These are phyloP conservation scores for Barnardius zonarius DNA, from an alignment of 2,113 vertebrate species.

Conservation along the genomic window DNA sequence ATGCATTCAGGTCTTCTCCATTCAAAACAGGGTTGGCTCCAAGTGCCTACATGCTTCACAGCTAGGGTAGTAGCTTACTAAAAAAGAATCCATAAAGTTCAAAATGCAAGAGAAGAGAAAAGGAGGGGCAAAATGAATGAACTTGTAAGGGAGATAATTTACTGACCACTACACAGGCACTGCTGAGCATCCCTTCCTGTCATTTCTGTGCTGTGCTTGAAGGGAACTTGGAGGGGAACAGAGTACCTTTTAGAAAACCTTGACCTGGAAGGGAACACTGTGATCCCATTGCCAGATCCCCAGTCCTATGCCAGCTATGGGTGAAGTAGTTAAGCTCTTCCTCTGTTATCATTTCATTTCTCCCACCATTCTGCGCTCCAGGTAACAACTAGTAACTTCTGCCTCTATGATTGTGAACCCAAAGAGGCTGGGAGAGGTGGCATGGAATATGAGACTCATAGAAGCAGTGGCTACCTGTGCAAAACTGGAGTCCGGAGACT, in stretches of 20 bases:
- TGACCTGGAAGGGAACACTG: background rate
- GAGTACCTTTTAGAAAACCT: background rate
- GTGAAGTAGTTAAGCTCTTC: background rate
- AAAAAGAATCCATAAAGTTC: background rate
- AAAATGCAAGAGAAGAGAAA: background rate
- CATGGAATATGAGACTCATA: background rate
- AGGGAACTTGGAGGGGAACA: background rate
- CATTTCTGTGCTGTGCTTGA: background rate
- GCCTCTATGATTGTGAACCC: background rate
- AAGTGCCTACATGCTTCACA: background rate
- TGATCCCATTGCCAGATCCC: background rate
- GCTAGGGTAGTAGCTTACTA: background rate
- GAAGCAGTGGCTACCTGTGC: background rate
- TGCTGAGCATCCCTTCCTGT: background rate
- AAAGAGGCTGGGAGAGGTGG: background rate
- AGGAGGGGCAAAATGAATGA: background rate
- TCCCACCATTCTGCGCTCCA: background rate
- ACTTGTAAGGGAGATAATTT: background rate
- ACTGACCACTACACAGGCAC: background rate
- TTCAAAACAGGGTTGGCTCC: background rate
- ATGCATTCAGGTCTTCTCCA: background rate
- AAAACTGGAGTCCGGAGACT: background rate
- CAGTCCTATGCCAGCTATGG: too few species aligned
- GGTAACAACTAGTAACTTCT: background rate
- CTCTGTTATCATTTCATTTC: background rate